These are phyloP conservation scores for Brachycybe producta DNA, from an alignment of 2,888 invertebrate species.

Conservation along the genomic window DNA sequence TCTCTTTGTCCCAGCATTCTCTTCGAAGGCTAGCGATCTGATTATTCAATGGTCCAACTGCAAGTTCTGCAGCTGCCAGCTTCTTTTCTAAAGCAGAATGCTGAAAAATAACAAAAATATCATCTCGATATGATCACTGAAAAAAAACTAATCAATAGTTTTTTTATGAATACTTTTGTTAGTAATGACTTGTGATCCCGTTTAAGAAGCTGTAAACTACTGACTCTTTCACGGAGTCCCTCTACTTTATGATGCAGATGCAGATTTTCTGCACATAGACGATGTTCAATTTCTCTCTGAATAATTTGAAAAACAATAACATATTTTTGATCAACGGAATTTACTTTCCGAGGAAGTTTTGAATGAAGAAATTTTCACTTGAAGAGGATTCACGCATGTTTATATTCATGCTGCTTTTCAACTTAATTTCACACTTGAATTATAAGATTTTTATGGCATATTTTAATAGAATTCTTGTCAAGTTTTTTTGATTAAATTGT, in stretches of 20 bases:
- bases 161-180: conserved; percentile 12
- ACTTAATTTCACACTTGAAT: too few relatives aligned
- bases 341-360: too few relatives aligned
- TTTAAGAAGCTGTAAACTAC: conserved; percentile 16
- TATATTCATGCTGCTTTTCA: too few relatives aligned
- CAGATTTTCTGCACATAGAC: conserved; percentile 18
- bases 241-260: conserved; percentile 19
- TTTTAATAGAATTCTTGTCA: too few relatives aligned
- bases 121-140: background rate
- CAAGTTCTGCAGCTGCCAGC: conserved; percentile 3
- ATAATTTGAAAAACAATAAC: too few relatives aligned
- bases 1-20: conserved; percentile 16
- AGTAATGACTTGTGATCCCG: conserved; percentile 16
- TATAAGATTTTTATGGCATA: too few relatives aligned
- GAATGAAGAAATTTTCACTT: too few relatives aligned
- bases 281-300: conserved; percentile 16
- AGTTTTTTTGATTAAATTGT: too few relatives aligned
- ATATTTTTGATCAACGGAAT: too few relatives aligned
- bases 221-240: conserved; percentile 17
- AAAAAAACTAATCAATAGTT: too few relatives aligned
- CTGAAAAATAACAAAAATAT: conserved; percentile 1
- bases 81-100: conserved; percentile 13
- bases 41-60: conserved; percentile 13
- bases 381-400: too few relatives aligned
- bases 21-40: conserved; percentile 11